Evolutionary conservation across 2,888 invertebrate genomes (phyloP), one percentile per base, ranked within the genome.

Genomic region (Notodonta dromedarius): DNA sequence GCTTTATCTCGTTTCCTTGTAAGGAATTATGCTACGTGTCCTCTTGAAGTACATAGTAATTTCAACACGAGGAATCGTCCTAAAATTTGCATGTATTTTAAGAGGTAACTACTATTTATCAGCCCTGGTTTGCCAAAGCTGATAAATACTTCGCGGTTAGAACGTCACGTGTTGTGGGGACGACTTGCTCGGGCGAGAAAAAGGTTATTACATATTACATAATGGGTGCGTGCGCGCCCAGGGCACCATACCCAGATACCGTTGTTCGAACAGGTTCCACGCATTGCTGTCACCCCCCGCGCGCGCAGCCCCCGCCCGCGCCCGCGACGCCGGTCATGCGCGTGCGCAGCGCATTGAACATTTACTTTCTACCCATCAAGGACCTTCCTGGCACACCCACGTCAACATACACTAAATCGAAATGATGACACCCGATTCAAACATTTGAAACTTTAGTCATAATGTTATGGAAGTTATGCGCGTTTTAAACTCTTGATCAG

Each of bases 331-430:
- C 59, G 55, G 66, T 69, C 72, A 75, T 74, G 82, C 85, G 84
- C 84, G 82, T 82, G 79, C 79, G 73, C 77, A 80, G 75, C 79
- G 81, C 82, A 84, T 84, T 80, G 81, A 82, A 83, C 89, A 89
- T 91, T 93, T 93, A 93, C 93, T 93, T 93, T 93, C 93, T 92
- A 91, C 85, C 82, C 84, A 89, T 86, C 89, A 90, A 91, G 92
- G 91, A 91, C 87, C 84, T 87, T 89, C 82, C 87, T 81, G 83
- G 80, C 79, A 75, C 74, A 70, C 72, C 75, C 74, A 72, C 73
- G 59, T 67, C 63, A 67, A 66, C 60, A 72, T 65, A 65, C 56
- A 63, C 40, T 72, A 56, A 55, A 42, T 42, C 13, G 9, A 65
- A 61, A 52, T 51, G 51, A 58, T 35, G 24, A 51, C n/a, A 14